phyloP scores from a whole-genome alignment of 2,888 invertebrate species.

The Acanthopleura granulata region DNA sequence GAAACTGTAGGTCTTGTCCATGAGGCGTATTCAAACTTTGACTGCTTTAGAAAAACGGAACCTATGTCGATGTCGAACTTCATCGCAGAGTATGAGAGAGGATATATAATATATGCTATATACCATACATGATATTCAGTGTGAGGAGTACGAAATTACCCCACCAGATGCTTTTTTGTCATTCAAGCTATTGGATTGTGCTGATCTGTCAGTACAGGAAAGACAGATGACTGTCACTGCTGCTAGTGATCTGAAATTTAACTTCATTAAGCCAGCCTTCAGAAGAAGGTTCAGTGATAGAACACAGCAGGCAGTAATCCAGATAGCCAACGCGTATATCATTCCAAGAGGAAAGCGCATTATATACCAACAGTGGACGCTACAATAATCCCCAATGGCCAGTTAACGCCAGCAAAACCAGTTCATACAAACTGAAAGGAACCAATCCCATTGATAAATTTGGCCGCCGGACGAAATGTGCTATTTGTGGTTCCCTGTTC shows the following conservation, averaged over 20 bases:
- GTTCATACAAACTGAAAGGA: background rate
- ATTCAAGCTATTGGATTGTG: background rate
- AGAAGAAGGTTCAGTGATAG: too few relatives aligned
- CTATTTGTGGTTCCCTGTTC: constrained; percentile 35
- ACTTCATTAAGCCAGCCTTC: too few relatives aligned
- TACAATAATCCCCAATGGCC: too few relatives aligned
- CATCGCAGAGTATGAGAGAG: background rate
- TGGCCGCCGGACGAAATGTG: constrained; percentile 7
- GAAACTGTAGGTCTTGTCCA: background rate
- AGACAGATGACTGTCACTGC: background rate
- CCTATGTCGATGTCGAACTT: background rate
- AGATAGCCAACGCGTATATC: too few relatives aligned
- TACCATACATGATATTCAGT: too few relatives aligned
- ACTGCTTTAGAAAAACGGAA: background rate
- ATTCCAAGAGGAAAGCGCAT: too few relatives aligned
- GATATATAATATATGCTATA: too few relatives aligned
- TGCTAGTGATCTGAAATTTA: too few relatives aligned
- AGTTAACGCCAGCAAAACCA: background rate
- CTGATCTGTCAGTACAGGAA: too few relatives aligned
- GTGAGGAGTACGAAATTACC: background rate
- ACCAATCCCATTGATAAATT: background rate
- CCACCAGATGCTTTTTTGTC: background rate
- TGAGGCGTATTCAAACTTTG: background rate
- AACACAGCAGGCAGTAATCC: too few relatives aligned
- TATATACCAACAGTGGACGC: too few relatives aligned